phyloP scores from a whole-genome alignment of 2,888 invertebrate genomes.

The Tachina lurida region DNA sequence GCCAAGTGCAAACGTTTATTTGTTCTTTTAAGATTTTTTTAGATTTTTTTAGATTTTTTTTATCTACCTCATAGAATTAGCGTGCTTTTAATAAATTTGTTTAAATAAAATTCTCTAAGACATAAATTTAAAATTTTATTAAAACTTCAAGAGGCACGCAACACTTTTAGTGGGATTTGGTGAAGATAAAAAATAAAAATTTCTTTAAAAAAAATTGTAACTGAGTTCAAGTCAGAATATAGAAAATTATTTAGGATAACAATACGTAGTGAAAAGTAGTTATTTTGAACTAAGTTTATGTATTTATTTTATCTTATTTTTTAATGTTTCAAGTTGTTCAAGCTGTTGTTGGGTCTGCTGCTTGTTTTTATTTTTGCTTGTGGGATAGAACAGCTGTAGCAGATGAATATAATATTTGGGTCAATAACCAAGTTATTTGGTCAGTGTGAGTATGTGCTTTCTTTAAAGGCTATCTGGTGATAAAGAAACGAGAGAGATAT shows the following conservation, averaged over 20 bases:
- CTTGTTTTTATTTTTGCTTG: not conserved
- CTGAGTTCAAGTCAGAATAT: conserved; percentile 8
- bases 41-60: not conserved
- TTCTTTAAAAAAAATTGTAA: not conserved
- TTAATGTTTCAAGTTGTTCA: not conserved
- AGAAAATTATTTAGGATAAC: conserved; percentile 45
- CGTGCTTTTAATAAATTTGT: conserved; percentile 39
- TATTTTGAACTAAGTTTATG: not conserved
- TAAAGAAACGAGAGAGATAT: not conserved
- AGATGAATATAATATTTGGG: conserved; percentile 31
- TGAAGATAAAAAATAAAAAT: not conserved
- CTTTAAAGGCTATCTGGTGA: conserved; percentile 28
- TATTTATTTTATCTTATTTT: not conserved
- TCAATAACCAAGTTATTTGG: conserved; percentile 62
- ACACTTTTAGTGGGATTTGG: not conserved
- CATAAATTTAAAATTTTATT: conserved; percentile 12
- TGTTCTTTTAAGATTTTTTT: not conserved
- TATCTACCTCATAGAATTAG: not conserved
- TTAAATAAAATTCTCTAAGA: conserved; percentile 4
- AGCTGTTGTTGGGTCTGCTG: no score
- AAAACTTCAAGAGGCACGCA: conserved; percentile 8
- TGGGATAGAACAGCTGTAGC: not conserved
- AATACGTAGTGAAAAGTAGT: not conserved
- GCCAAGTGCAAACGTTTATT: no score
- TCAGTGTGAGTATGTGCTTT: not conserved